Base-by-base conservation (phyloP, 2,888 invertebrate species). In the Acanthosepion lycidas region DNA sequence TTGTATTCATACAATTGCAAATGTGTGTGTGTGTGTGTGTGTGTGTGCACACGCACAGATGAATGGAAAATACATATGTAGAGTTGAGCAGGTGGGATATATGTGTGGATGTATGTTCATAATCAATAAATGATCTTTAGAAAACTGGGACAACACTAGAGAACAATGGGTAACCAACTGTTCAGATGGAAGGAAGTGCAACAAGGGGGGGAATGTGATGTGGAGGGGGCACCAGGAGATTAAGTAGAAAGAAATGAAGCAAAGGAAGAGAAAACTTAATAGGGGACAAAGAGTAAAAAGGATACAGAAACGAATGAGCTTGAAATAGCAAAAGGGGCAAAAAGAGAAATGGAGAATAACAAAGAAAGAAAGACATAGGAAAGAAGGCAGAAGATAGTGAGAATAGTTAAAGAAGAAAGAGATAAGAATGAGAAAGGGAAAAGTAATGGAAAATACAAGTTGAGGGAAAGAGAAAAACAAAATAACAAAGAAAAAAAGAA, bases 81-180 rank as follows among this genome's bases (percentile, higher is more conserved):
- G 23, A 20, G 20, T 59, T 59, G 59, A 59, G 59, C 59, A 59
- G 59, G 59, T 59, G 59, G 59, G 20, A 59, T 59, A 59, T 59
- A 59, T 59, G 23, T 55, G 5, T 78, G n/a, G n/a, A 78, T 78
- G n/a, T n/a, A n/a, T 78, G 78, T 78, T 78, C n/a, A 78, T 78
- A 78, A 78, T 78, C 78, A 78, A 78, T 78, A 78, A 78, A 78
- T n/a, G 78, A 78, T 78, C n/a, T 78, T n/a, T 12, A 78, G 78
- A 78, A 78, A 78, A 78, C 78, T 78, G n/a, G 78, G 78, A n/a
- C 78, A 78, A 78, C 78, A 78, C 78, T 78, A 78, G 78, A 78
- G 78, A 78, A 78, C 78, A 78, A 78, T 78, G 78, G 78, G 78
- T 78, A 78, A 78, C 78, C 78, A 78, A 78, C 78, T 78, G 78